These are phyloP conservation scores for Euphonia xanthogaster DNA, from an alignment of 2,797 vertebrate genomes.

Conservation along the genomic window DNA sequence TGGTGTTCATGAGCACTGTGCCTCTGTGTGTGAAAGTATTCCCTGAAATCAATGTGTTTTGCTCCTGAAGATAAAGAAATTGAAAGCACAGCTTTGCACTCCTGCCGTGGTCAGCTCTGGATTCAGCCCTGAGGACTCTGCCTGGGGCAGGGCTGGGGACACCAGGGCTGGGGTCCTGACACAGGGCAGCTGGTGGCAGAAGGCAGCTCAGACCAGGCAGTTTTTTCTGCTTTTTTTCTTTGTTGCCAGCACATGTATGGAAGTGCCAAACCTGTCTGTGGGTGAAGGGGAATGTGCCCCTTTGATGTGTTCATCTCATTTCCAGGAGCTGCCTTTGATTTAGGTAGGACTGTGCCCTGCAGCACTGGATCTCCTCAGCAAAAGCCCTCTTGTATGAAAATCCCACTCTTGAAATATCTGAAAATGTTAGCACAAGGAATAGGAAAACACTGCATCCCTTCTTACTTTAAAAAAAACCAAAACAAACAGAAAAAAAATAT, in stretches of 20 bases:
- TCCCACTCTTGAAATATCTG: background rate
- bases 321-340: background rate
- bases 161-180: fast-evolving
- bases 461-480: background rate
- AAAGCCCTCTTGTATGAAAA: background rate
- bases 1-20: fast-evolving
- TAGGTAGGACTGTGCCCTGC: background rate
- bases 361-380: background rate
- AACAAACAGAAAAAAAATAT: background rate
- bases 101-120: fast-evolving
- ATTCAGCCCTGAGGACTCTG: background rate
- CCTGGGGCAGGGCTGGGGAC: background rate
- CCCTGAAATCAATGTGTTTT: background rate
- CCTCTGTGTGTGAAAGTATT: background rate
- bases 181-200: background rate
- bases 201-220: background rate
- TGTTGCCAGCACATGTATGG: fast-evolving
- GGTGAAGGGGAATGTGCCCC: background rate
- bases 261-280: background rate
- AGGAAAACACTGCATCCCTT: background rate
- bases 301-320: background rate
- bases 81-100: background rate
- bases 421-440: background rate
- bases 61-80: background rate
- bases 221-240: background rate